Conservation (phyloP, 2,113 vertebrate species). For the Scalopus aquaticus region DNA sequence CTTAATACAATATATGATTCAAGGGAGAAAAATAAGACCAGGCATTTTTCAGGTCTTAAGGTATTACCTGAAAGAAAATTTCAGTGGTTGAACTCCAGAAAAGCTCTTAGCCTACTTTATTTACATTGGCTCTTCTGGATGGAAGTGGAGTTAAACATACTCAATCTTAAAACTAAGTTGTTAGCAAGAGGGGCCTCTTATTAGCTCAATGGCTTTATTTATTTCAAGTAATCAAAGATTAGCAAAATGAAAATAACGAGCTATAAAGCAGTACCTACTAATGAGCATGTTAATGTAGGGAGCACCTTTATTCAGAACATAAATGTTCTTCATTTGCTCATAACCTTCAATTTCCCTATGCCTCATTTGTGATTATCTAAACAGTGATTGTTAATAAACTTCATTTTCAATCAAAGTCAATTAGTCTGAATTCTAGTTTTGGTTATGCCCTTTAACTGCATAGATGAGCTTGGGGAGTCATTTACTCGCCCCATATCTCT, state of each 20-base stretch:
- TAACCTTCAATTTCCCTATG: background rate
- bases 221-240: conserved; percentile 2
- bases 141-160: background rate
- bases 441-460: background rate
- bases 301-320: background rate
- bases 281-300: background rate
- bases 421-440: background rate
- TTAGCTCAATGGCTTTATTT: background rate
- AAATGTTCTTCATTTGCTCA: background rate
- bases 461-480: background rate
- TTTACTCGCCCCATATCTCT: background rate
- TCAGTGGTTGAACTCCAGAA: background rate
- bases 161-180: background rate
- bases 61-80: background rate
- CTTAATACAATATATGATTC: background rate
- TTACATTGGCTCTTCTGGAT: background rate
- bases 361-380: background rate
- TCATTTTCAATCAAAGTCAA: background rate
- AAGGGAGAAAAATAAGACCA: background rate
- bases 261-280: background rate
- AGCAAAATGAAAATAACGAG: background rate
- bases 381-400: background rate
- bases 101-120: background rate
- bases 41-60: background rate
- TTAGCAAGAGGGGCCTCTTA: background rate